Conservation (phyloP, 2,888 invertebrate species). For the Andrena minutula region DNA sequence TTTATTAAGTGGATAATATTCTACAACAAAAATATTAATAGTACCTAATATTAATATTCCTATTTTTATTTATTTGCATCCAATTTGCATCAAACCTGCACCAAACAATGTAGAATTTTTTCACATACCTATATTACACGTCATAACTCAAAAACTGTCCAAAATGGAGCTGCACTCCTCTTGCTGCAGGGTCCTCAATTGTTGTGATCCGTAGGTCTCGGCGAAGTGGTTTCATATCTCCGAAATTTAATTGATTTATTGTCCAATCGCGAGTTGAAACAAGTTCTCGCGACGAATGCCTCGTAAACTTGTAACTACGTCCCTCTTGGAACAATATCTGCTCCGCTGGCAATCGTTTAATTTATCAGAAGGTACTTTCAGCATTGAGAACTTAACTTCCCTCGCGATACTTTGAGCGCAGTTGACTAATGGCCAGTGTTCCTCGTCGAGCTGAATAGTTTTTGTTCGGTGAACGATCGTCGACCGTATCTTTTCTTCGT, state of each 20-base stretch:
- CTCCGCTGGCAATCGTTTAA: constrained; percentile 2
- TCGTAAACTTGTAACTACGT: not conserved
- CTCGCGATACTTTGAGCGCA: constrained; percentile 15
- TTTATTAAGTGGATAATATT: too few relatives aligned
- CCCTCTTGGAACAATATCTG: not conserved
- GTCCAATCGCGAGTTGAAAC: not conserved
- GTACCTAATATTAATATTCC: too few relatives aligned
- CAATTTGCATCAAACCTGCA: too few relatives aligned
- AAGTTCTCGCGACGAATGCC: constrained; percentile 2
- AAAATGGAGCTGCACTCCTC: too few relatives aligned
- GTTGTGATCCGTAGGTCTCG: not conserved
- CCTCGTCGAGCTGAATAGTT: constrained; percentile 9
- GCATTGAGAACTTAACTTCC: constrained; percentile 5
- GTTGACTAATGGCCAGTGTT: constrained; percentile 13
- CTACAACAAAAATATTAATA: too few relatives aligned
- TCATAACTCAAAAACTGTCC: too few relatives aligned
- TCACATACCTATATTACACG: too few relatives aligned
- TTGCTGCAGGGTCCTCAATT: not conserved
- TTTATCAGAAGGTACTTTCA: constrained; percentile 22
- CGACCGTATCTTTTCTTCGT: not conserved
- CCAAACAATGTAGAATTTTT: too few relatives aligned
- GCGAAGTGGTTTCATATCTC: not conserved
- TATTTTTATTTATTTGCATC: too few relatives aligned
- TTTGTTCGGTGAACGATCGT: not conserved
- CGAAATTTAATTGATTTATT: not conserved